Base-by-base conservation (phyloP, 1,140 invertebrate genomes). In the Aphis craccivora region DNA sequence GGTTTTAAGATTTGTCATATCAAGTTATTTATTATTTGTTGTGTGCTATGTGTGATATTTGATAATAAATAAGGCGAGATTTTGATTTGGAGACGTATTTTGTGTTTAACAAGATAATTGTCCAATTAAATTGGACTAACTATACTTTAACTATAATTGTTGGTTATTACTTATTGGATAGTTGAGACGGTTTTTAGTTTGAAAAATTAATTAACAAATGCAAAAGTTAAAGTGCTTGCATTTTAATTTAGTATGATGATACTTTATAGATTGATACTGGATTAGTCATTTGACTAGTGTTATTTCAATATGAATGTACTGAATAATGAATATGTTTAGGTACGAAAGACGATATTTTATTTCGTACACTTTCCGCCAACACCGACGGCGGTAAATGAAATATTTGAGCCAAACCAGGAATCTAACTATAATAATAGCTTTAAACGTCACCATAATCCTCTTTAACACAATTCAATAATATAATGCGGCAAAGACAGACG, bases 391-490 rank as follows among this genome's bases (percentile, higher is more conserved):
- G n/a, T n/a, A n/a, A n/a, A 76, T 76, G 14, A 18, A 76, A 76
- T 76, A 76, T 76, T n/a, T 76, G 14, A 6, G 60, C 30, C 30
- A n/a, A 11, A 11, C n/a, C 60, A 4, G 60, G 30, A 76, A n/a
- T 76, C 60, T 76, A 76, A 76, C 60, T n/a, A n/a, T 76, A n/a
- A n/a, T 76, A n/a, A 67, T 67, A n/a, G 60, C 11, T 67, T 67
- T 67, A 67, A 67, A 67, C 60, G 30, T n/a, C 60, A 67, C 60
- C 60, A 11, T n/a, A 30, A 67, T 30, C 60, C 30, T n/a, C 11
- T 67, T 18, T 67, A 67, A n/a, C 30, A 67, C 30, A n/a, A n/a
- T 67, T 67, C 30, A n/a, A 67, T 67, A 60, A 25, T 67, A 67
- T 67, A 67, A n/a, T 67, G n/a, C 30, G 30, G 25, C 3, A 4